These are phyloP conservation scores for Diarsia brunnea DNA, from an alignment of 2,888 invertebrate genomes.

Conservation along the genomic window DNA sequence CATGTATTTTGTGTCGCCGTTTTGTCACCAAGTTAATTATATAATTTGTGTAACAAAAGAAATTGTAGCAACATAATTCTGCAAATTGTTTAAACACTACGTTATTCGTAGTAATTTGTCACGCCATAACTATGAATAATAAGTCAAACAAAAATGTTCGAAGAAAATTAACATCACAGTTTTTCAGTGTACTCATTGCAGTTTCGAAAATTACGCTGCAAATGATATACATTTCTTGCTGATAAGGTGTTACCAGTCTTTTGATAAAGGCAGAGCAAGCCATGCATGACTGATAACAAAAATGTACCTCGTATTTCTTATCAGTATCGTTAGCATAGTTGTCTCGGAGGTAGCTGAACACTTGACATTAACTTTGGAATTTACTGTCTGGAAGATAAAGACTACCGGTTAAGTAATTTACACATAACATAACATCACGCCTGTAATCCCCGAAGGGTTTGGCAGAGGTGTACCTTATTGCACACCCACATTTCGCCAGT, in stretches of 20 bases:
- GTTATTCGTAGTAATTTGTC: conserved; percentile 13
- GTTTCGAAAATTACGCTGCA: neutral
- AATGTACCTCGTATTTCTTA: conserved; percentile 21
- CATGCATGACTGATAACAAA: conserved; percentile 14
- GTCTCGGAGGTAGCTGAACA: conserved; percentile 1
- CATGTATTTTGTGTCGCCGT: neutral
- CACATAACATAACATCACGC: too few species aligned
- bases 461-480: too few species aligned
- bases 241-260: neutral
- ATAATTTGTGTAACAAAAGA: conserved; percentile 3
- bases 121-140: conserved; percentile 53
- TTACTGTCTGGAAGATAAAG: neutral
- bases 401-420: conserved; percentile 9
- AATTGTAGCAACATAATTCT: conserved; percentile 2
- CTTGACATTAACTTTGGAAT: conserved; percentile 50
- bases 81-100: conserved; percentile 26
- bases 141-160: conserved; percentile 44
- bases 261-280: conserved; percentile 6
- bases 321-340: conserved; percentile 21
- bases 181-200: conserved; percentile 6
- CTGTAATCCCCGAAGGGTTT: too few species aligned
- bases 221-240: conserved; percentile 29
- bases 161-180: conserved; percentile 28
- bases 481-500: too few species aligned
- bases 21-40: neutral